Evolutionary conservation across 1,140 invertebrate species (phyloP).

Genomic region (Papilio polytes): DNA sequence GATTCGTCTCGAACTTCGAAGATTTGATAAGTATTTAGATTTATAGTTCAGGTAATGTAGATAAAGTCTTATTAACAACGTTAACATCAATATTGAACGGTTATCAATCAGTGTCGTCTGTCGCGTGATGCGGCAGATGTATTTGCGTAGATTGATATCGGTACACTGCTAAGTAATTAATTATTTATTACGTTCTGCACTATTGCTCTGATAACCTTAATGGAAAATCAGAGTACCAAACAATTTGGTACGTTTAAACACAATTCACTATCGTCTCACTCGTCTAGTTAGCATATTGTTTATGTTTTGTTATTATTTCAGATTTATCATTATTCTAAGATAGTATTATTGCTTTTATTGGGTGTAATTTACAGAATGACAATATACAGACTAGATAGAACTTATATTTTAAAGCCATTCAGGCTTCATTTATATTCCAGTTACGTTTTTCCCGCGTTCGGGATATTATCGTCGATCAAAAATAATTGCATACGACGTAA

Average conservation of each 20-base stretch:
- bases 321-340: too few relatives aligned
- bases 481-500: slow-evolving; percentile 25
- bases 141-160: slow-evolving; percentile 27
- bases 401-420: neutral
- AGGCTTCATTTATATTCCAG: neutral
- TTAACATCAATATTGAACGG: slow-evolving; percentile 17
- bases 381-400: neutral
- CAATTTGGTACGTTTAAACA: neutral
- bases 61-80: neutral
- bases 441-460: neutral
- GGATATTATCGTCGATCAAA: slow-evolving; percentile 10
- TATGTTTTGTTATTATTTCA: too few relatives aligned
- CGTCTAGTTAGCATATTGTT: too few relatives aligned
- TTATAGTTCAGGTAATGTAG: neutral
- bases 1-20: neutral
- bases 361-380: neutral
- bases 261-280: neutral
- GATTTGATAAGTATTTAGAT: neutral
- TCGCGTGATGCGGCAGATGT: slow-evolving; percentile 31
- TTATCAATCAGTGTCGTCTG: slow-evolving; percentile 19
- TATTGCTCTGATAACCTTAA: slow-evolving; percentile 22
- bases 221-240: slow-evolving; percentile 12
- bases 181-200: neutral
- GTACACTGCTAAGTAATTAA: slow-evolving; percentile 18
- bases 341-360: neutral